Percentiles rank a stretch among this genome's conserved stretches.
Evolutionary conservation across 1,140 invertebrate species (phyloP).

Genomic region (Macrobrachium nipponense): DNA sequence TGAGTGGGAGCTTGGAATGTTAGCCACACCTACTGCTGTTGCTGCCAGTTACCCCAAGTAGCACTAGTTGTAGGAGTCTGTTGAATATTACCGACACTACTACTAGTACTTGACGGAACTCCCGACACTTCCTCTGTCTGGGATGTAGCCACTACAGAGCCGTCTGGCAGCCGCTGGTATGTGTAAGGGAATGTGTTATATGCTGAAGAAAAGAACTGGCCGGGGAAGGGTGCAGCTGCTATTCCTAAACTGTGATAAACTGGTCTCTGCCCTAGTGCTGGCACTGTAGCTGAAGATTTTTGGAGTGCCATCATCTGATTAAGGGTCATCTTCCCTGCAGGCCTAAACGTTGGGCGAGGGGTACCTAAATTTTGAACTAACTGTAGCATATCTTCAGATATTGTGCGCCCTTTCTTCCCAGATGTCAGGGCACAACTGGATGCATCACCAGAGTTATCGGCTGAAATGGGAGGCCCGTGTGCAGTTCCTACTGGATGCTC

Average conservation of each 20-base stretch:
- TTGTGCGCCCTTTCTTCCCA: constrained; percentile 48
- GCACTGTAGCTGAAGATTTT: constrained; percentile 29
- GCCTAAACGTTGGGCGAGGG: constrained; percentile 15
- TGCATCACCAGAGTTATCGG: constrained; percentile 27
- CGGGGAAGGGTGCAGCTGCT: constrained; percentile 34
- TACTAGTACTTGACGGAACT: constrained; percentile 31
- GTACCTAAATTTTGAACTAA: constrained; percentile 50
- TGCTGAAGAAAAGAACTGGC: constrained; percentile 32
- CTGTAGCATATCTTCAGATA: constrained; percentile 54
- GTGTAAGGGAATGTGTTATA: constrained; percentile 54
- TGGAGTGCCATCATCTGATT: constrained; percentile 57
- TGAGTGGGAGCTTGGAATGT: constrained; percentile 57
- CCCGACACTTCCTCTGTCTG: constrained; percentile 34
- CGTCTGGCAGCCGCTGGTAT: constrained; percentile 53
- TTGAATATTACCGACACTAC: constrained; percentile 23
- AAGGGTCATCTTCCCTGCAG: constrained; percentile 47
- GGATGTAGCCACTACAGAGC: constrained; percentile 30
- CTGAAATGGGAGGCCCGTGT: not conserved
- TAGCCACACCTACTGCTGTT: constrained; percentile 59
- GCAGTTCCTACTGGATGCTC: not conserved
- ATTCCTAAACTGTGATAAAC: constrained; percentile 37
- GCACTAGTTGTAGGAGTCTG: constrained; percentile 43
- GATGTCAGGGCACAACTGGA: constrained; percentile 13
- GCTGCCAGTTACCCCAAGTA: constrained; percentile 56
- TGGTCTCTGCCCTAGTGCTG: constrained; percentile 31